Evolutionary conservation across 2,888 invertebrate genomes (phyloP), one percentile per base, ranked within the genome.

Genomic region (Anthophora plumipes): DNA sequence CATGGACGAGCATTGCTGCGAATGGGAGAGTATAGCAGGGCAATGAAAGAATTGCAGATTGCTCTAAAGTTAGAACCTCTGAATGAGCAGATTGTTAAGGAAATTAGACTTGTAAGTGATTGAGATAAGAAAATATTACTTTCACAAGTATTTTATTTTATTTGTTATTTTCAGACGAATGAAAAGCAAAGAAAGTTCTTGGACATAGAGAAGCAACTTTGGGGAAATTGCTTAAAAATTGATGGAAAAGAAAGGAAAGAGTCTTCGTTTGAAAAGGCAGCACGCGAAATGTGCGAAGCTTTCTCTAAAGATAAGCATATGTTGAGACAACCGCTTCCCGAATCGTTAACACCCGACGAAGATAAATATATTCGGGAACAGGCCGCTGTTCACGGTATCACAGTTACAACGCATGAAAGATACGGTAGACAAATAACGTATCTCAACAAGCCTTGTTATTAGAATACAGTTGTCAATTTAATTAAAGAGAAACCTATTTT

Each of bases 1-100:
- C 95, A 96, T 92, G 97, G 96, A 0, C 95, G 95, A 88, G 96
- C 97, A 22, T 92, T 97, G 17, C 91, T 95, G 73, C 94, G 94
- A 93, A 94, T 96, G 43, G 94, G 95, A 2, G 95, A 96, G 12
- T 97, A 95, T 90, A 89, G 93, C 8, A 89, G 89, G 43, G 96
- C 97, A 0, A 95, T 95, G 81, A 93, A 93, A 57, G 93, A 94
- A 85, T 92, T 97, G 9, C 93, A 94, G 54, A 92, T 91, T 80
- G 96, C 96, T 1, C 93, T 94, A 41, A 91, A 91, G 66, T 84
- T 95, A 41, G 94, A 95, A 78, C 95, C 96, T 0, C 92, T 93
- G 8, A 95, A 95, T 89, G 89, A 92, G 9, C 94, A 94, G 22
- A 95, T 96, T 31, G 91, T 94, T 39, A 92, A 93, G 4, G 96